Evolutionary conservation across 1,140 invertebrate genomes (phyloP).

Genomic region (Drosophila pectinifera): DNA sequence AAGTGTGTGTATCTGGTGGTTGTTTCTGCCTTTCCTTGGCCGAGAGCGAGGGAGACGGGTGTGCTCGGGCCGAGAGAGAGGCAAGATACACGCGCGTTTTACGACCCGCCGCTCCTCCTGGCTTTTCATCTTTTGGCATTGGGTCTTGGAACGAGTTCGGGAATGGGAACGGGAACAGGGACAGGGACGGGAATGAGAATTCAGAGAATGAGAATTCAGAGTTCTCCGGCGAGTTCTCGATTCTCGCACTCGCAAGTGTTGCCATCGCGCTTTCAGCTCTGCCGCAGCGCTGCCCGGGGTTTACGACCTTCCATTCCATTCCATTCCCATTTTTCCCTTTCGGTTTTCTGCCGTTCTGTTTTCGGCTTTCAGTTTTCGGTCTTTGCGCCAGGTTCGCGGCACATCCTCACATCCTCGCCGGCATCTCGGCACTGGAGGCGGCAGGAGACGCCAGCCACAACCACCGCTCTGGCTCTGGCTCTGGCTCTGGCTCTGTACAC

Average conservation of each 20-base stretch:
- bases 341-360: slow-evolving; percentile 7
- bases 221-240: slow-evolving; percentile 41
- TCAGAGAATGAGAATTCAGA: slow-evolving; percentile 22
- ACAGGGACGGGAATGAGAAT: neutral
- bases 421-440: slow-evolving; percentile 44
- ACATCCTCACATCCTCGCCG: slow-evolving; percentile 51
- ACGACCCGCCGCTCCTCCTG: slow-evolving; percentile 68
- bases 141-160: slow-evolving; percentile 20
- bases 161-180: neutral
- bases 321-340: slow-evolving; percentile 25
- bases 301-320: slow-evolving; percentile 64
- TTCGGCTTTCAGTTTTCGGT: slow-evolving; percentile 16
- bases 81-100: slow-evolving; percentile 60
- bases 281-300: slow-evolving; percentile 51
- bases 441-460: slow-evolving; percentile 36
- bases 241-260: slow-evolving; percentile 61
- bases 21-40: slow-evolving; percentile 43
- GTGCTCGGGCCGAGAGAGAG: slow-evolving; percentile 30
- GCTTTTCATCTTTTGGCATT: slow-evolving; percentile 77
- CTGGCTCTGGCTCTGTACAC: too few relatives aligned
- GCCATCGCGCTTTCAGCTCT: slow-evolving; percentile 40
- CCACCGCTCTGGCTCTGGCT: slow-evolving; percentile 52
- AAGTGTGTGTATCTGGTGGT: slow-evolving; percentile 54
- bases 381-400: slow-evolving; percentile 60
- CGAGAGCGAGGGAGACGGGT: slow-evolving; percentile 21